phyloP scores from a whole-genome alignment of 2,888 invertebrate species.

The Aproaerema taeniolella region DNA sequence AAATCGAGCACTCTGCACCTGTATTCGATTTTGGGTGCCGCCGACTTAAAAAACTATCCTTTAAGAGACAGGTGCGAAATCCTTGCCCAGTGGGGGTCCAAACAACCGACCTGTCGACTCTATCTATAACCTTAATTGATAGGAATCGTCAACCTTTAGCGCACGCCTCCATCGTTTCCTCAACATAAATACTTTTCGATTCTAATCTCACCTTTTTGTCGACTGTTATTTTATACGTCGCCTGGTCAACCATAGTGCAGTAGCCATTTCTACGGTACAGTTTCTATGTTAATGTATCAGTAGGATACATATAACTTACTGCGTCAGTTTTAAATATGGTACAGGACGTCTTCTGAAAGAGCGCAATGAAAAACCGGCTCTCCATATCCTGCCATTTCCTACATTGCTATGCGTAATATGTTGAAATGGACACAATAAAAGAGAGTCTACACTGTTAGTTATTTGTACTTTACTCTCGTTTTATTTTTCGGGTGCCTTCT shows the following conservation, averaged over 20 bases:
- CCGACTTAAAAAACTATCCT: slow-evolving; percentile 58
- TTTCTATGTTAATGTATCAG: no score
- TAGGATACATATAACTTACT: no score
- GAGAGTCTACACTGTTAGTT: no score
- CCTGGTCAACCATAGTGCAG: slow-evolving; percentile 36
- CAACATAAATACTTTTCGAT: slow-evolving; percentile 69
- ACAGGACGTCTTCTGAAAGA: no score
- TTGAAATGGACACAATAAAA: no score
- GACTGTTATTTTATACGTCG: slow-evolving; percentile 60
- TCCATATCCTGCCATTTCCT: no score
- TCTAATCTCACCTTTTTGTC: slow-evolving; percentile 65
- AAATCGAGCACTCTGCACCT: slow-evolving; percentile 47
- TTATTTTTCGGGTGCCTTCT: slow-evolving; percentile 71
- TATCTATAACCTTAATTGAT: slow-evolving; percentile 76
- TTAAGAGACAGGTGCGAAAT: slow-evolving; percentile 68
- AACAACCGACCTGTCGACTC: slow-evolving; percentile 50
- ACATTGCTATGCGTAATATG: no score
- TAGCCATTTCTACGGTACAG: no score
- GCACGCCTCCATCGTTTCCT: slow-evolving; percentile 63
- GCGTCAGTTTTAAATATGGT: no score
- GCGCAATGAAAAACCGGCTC: no score
- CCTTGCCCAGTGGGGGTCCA: slow-evolving; percentile 64
- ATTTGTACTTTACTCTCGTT: no score
- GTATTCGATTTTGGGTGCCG: slow-evolving; percentile 55
- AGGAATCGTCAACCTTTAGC: slow-evolving; percentile 75